Conservation (phyloP, 2,888 invertebrate species). For the Stegophylla sp. region DNA sequence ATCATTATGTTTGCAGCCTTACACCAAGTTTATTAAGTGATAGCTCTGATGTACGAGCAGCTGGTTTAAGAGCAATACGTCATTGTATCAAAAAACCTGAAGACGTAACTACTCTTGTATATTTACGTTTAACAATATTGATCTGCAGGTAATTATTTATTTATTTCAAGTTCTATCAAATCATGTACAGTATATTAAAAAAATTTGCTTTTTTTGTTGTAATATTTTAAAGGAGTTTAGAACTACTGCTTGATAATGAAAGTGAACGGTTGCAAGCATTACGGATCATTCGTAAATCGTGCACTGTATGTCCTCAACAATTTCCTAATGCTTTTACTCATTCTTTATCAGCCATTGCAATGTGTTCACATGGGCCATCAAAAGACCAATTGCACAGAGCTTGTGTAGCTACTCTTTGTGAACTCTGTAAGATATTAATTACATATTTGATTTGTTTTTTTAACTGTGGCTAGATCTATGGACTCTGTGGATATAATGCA, state of each 20-base stretch:
- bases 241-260: constrained; percentile 82
- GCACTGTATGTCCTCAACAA: constrained; percentile 71
- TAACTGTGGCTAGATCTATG: no score
- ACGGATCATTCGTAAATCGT: constrained; percentile 78
- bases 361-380: constrained; percentile 65
- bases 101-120: constrained; percentile 80
- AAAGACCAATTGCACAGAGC: constrained; percentile 84
- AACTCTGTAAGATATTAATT: constrained; percentile 68
- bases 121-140: constrained; percentile 82
- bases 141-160: constrained; percentile 72
- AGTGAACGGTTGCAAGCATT: constrained; percentile 87
- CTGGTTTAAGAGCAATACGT: constrained; percentile 84
- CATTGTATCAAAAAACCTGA: constrained; percentile 80
- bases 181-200: neutral
- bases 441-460: constrained; percentile 8
- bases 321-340: constrained; percentile 80
- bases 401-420: constrained; percentile 86
- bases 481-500: no score
- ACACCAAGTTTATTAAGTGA: constrained; percentile 84
- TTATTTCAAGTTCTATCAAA: neutral
- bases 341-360: constrained; percentile 80
- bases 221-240: constrained; percentile 76
- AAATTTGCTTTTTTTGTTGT: neutral
- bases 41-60: constrained; percentile 87
- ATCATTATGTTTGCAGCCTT: constrained; percentile 71